phyloP scores from a whole-genome alignment of 2,113 vertebrate genomes.

The Upupa epops region DNA sequence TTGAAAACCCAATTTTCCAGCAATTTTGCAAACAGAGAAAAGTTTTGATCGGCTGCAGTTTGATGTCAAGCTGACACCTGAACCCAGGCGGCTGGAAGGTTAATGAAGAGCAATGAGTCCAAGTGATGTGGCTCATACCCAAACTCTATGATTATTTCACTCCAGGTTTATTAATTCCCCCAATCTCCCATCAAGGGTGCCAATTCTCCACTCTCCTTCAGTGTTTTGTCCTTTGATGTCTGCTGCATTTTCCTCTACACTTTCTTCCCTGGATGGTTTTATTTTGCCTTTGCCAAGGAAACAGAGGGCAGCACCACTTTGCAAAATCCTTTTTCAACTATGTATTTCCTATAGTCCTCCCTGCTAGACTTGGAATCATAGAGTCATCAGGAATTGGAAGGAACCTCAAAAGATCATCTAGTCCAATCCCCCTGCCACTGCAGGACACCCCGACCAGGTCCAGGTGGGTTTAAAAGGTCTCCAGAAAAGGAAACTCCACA shows the following conservation, averaged over 20 bases:
- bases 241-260: background rate
- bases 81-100: background rate
- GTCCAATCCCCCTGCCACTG: no score
- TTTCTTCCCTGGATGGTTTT: background rate
- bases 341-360: background rate
- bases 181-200: background rate
- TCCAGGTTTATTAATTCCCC: background rate
- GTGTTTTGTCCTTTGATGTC: background rate
- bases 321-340: background rate
- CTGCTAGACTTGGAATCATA: no score
- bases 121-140: background rate
- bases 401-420: no score
- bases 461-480: no score
- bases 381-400: no score
- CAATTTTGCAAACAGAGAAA: background rate
- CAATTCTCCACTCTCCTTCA: background rate
- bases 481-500: no score
- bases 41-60: background rate
- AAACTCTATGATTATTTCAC: background rate
- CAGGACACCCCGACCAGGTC: no score
- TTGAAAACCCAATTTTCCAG: slow-evolving; percentile 3
- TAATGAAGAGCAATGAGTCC: background rate
- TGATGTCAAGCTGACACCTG: background rate
- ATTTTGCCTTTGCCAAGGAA: background rate
- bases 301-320: fast-evolving